phyloP scores from a whole-genome alignment of 1,140 invertebrate species.

The Pantala flavescens region DNA sequence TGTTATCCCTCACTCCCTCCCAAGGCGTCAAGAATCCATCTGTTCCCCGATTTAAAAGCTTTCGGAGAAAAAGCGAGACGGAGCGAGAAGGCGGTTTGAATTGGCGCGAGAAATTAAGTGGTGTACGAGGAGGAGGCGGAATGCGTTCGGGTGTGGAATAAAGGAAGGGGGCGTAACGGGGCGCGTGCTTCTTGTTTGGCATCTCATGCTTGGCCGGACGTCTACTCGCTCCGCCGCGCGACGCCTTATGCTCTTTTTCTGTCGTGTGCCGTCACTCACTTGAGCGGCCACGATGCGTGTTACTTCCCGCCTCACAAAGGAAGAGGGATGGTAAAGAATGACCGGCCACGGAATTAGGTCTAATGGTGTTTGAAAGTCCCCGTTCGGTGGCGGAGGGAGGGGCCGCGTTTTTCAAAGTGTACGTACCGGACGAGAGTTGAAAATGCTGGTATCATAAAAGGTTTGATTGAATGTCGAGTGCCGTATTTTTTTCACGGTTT shows the following conservation, averaged over 20 bases:
- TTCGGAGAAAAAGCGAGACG: background rate
- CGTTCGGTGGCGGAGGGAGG: background rate
- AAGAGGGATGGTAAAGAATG: background rate
- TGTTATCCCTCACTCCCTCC: no score
- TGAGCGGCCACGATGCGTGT: background rate
- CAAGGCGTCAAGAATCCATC: no score
- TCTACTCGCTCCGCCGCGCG: background rate
- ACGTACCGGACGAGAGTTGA: no score
- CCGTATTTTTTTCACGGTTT: no score
- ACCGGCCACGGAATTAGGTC: background rate
- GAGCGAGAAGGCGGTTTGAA: background rate
- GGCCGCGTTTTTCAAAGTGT: background rate
- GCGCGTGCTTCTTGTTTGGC: background rate
- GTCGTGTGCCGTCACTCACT: background rate
- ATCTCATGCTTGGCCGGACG: background rate
- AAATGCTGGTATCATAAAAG: no score
- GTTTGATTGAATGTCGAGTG: no score
- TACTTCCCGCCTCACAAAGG: background rate
- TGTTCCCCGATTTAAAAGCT: no score
- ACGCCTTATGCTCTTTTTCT: background rate
- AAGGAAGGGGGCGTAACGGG: background rate
- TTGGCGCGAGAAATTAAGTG: background rate
- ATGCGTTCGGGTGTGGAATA: background rate
- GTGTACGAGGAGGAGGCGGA: background rate
- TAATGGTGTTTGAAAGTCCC: background rate